These are phyloP conservation scores for Typhlomys cinereus DNA, from an alignment of 2,113 vertebrate genomes.

Conservation along the genomic window DNA sequence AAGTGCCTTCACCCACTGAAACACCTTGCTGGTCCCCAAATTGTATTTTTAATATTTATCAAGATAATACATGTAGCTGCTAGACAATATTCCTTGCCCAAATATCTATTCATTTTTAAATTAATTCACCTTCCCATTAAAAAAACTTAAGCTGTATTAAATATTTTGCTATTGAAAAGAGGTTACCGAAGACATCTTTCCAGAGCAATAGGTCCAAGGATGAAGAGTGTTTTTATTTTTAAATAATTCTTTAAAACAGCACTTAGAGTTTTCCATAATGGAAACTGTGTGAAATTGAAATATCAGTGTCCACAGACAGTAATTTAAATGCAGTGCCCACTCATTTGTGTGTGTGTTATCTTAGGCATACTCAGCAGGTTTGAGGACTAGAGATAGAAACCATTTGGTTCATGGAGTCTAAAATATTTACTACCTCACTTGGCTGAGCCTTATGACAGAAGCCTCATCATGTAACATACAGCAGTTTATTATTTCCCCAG, in stretches of 20 bases:
- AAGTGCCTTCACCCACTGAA: no score
- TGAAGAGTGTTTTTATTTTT: background rate
- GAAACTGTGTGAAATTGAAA: background rate
- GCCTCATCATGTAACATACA: background rate
- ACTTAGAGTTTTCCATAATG: background rate
- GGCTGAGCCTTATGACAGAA: background rate
- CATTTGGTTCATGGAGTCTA: background rate
- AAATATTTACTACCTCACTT: conserved; percentile 21
- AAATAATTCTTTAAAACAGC: background rate
- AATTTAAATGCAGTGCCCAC: background rate
- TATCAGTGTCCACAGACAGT: no score
- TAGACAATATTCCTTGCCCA: background rate
- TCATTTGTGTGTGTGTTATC: background rate
- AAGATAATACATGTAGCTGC: background rate
- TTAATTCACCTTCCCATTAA: background rate
- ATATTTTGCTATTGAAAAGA: background rate
- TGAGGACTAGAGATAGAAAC: background rate
- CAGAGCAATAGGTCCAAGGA: background rate
- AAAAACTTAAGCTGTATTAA: background rate
- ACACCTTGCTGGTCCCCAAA: no score
- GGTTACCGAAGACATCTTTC: background rate
- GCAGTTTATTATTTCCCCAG: background rate
- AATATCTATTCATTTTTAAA: background rate
- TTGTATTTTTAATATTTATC: background rate
- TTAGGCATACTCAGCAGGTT: background rate